Conservation (phyloP, 1,140 invertebrate species). For the Conopomorpha cramerella region DNA sequence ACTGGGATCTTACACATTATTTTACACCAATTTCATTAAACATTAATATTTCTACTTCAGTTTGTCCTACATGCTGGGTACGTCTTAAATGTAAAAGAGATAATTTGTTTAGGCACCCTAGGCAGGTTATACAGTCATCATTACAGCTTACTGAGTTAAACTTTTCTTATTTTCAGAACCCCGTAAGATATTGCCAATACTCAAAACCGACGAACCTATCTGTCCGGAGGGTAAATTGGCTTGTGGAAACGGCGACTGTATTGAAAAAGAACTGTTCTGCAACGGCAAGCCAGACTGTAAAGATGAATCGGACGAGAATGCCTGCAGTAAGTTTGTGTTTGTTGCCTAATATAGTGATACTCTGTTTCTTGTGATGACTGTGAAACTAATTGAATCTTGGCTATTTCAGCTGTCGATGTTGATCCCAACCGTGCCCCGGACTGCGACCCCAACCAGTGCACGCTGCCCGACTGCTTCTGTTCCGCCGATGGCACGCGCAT, state of each 20-base stretch:
- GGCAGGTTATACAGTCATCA: too few relatives aligned
- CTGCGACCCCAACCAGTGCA: constrained; percentile 87
- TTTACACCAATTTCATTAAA: too few relatives aligned
- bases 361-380: background rate
- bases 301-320: constrained; percentile 94
- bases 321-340: constrained; percentile 90
- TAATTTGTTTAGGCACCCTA: too few relatives aligned
- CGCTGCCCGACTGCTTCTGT: constrained; percentile 91
- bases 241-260: constrained; percentile 87
- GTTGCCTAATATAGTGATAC: constrained; percentile 1
- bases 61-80: too few relatives aligned
- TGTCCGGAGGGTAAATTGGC: constrained; percentile 86
- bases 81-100: too few relatives aligned
- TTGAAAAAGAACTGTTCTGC: constrained; percentile 90
- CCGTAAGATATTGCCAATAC: constrained; percentile 81
- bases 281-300: constrained; percentile 90
- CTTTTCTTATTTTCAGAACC: constrained; percentile 69
- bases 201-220: constrained; percentile 90
- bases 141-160: too few relatives aligned
- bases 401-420: constrained; percentile 73
- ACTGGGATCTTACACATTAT: too few relatives aligned
- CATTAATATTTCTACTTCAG: too few relatives aligned
- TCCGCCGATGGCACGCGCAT: constrained; percentile 90
- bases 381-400: too few relatives aligned
- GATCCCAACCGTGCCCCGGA: constrained; percentile 87